Percentiles rank a stretch among this genome's conserved stretches.
Conservation (phyloP, 2,888 invertebrate genomes). For the Dromius quadrimaculatus region DNA sequence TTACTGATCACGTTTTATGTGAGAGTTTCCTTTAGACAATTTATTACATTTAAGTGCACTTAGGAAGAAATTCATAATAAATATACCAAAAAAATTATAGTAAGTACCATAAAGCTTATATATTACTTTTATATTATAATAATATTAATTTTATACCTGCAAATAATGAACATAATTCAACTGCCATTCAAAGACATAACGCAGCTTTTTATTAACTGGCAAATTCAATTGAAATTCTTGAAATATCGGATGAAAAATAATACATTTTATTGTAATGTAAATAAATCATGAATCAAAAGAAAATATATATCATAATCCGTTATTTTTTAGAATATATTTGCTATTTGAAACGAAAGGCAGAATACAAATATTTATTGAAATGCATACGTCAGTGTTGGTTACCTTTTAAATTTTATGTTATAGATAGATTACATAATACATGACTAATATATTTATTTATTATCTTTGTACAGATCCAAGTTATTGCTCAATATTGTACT, state of each 20-base stretch:
- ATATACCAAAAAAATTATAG: conserved; percentile 51
- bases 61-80: conserved; percentile 51
- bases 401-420: conserved; percentile 44
- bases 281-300: conserved; percentile 13
- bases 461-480: conserved; percentile 42
- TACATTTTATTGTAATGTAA: conserved; percentile 13
- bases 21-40: conserved; percentile 54
- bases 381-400: conserved; percentile 47
- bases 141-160: conserved; percentile 49
- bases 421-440: conserved; percentile 43
- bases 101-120: conserved; percentile 49
- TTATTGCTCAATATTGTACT: conserved; percentile 50
- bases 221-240: conserved; percentile 11
- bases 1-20: conserved; percentile 52
- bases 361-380: conserved; percentile 29
- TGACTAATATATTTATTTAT: conserved; percentile 52
- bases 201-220: conserved; percentile 16
- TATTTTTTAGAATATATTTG: conserved; percentile 35
- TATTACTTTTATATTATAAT: conserved; percentile 52
- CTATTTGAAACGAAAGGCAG: conserved; percentile 31
- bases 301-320: conserved; percentile 9
- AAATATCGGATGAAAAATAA: neutral
- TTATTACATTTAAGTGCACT: conserved; percentile 60
- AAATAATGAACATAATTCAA: conserved; percentile 34
- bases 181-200: conserved; percentile 44